Evolutionary conservation across 92 coral and sea anemone species (phyloP).

Genomic region (Paragorgia papillata): DNA sequence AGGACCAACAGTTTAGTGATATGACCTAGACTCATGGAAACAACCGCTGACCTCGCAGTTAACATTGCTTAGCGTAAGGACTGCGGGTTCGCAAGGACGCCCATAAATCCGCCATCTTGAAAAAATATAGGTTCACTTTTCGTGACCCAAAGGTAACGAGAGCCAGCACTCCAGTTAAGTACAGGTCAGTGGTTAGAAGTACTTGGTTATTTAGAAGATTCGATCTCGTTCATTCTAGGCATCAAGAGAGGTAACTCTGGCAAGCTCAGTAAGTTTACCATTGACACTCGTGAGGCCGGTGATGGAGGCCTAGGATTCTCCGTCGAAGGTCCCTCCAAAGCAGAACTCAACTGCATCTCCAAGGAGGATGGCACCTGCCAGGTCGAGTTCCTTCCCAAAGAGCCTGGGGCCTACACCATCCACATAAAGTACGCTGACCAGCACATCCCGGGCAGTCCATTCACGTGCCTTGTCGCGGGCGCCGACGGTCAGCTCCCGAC

Average conservation of each 20-base stretch:
- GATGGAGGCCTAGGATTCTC: slow-evolving; percentile 97
- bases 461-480: slow-evolving; percentile 72
- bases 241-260: slow-evolving; percentile 82
- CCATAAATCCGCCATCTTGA: too few relatives aligned
- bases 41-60: too few relatives aligned
- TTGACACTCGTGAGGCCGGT: slow-evolving; percentile 98
- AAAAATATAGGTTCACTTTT: too few relatives aligned
- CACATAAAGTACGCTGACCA: slow-evolving; percentile 97
- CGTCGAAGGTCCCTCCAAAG: slow-evolving; percentile 99
- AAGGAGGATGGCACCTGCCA: slow-evolving; percentile 98
- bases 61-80: too few relatives aligned
- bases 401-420: slow-evolving; percentile 90
- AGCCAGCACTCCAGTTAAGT: too few relatives aligned
- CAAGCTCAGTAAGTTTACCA: slow-evolving; percentile 78
- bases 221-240: slow-evolving; percentile 50
- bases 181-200: too few relatives aligned
- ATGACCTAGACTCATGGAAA: too few relatives aligned
- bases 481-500: slow-evolving; percentile 68
- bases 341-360: slow-evolving; percentile 89
- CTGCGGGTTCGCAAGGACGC: too few relatives aligned
- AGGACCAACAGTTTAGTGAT: too few relatives aligned
- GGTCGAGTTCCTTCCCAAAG: slow-evolving; percentile 90
- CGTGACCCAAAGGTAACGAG: too few relatives aligned
- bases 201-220: too few relatives aligned
- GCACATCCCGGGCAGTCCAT: slow-evolving; percentile 98